Conservation (phyloP, 1,140 invertebrate genomes). For the Aethina tumida region DNA sequence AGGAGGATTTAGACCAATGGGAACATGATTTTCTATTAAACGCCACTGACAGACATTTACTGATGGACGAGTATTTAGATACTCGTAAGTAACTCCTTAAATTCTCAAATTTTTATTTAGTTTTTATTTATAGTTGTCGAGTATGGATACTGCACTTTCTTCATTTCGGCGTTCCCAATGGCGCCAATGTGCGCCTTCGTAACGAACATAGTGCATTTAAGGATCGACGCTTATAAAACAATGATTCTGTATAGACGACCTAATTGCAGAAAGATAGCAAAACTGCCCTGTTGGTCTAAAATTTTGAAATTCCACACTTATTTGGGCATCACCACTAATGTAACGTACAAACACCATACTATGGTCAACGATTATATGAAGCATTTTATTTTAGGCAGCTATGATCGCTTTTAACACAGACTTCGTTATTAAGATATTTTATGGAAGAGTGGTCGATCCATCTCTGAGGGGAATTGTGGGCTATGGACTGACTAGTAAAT, state of each 20-base stretch:
- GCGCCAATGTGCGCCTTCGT: slow-evolving; percentile 69
- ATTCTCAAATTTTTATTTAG: background rate
- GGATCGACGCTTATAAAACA: slow-evolving; percentile 69
- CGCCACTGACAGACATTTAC: slow-evolving; percentile 12
- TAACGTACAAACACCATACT: no score
- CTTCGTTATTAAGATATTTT: no score
- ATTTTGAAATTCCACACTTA: slow-evolving; percentile 23
- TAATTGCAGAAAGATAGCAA: slow-evolving; percentile 55
- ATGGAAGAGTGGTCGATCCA: no score
- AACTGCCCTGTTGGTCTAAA: slow-evolving; percentile 55
- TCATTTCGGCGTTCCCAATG: slow-evolving; percentile 72
- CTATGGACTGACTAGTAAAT: no score
- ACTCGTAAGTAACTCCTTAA: slow-evolving; percentile 20
- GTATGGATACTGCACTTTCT: slow-evolving; percentile 77
- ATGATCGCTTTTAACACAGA: no score
- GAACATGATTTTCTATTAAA: slow-evolving; percentile 25
- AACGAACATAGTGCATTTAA: slow-evolving; percentile 72
- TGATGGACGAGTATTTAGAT: slow-evolving; percentile 23
- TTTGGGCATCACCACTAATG: slow-evolving; percentile 25
- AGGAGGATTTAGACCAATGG: slow-evolving; percentile 19
- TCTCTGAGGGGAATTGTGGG: no score
- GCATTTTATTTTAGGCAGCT: no score
- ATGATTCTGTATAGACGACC: slow-evolving; percentile 57
- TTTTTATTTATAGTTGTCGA: slow-evolving; percentile 54
- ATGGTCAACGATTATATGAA: no score